phyloP scores from a whole-genome alignment of 2,888 invertebrate species.

The Caenorhabditis sp. region DNA sequence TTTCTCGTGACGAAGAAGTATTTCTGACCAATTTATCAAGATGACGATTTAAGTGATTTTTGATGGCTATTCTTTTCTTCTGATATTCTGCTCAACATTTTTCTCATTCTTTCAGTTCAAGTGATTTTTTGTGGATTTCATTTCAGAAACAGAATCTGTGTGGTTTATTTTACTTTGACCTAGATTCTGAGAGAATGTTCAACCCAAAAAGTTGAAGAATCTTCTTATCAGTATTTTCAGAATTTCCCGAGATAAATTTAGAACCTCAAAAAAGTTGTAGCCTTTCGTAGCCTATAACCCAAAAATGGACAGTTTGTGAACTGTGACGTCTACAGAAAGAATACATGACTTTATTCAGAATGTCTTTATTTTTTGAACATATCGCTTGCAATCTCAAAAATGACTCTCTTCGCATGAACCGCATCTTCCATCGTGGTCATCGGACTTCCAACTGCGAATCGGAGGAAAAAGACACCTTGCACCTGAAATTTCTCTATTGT shows the following conservation, averaged over 20 bases:
- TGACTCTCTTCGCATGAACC: constrained; percentile 83
- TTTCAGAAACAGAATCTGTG: too few relatives aligned
- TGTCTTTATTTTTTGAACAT: constrained; percentile 15
- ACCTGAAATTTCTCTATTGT: too few relatives aligned
- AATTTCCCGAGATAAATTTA: too few relatives aligned
- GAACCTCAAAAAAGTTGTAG: background rate
- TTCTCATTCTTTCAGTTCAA: too few relatives aligned
- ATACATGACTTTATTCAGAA: background rate
- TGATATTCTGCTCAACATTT: too few relatives aligned
- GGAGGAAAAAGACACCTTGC: constrained; percentile 82
- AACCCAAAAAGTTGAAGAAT: too few relatives aligned
- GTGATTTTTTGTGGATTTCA: too few relatives aligned
- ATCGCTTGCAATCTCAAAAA: constrained; percentile 50
- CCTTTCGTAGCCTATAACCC: background rate
- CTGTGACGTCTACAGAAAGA: constrained; percentile 9
- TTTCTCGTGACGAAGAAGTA: constrained; percentile 12
- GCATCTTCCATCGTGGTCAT: constrained; percentile 84
- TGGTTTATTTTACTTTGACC: too few relatives aligned
- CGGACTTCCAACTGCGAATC: constrained; percentile 85
- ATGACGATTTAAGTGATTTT: constrained; percentile 1
- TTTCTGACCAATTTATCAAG: background rate
- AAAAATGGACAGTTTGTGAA: constrained; percentile 8
- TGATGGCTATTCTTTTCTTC: background rate
- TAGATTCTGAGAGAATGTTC: too few relatives aligned
- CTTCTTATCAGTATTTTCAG: too few relatives aligned